Conservation (phyloP, 1,140 invertebrate genomes). For the Eriosoma lanigerum region DNA sequence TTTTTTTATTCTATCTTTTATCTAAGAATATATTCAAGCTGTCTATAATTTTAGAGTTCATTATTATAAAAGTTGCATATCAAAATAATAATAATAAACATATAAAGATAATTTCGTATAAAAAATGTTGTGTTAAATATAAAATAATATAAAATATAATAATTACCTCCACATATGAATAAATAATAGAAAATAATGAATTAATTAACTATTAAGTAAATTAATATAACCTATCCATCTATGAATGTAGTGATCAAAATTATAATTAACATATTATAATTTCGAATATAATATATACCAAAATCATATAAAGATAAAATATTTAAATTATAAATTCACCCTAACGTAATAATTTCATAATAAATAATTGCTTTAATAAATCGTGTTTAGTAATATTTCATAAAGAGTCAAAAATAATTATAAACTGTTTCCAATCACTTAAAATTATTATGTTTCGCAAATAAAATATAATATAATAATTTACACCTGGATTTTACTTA, state of each 20-base stretch:
- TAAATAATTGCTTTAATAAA: too few species aligned
- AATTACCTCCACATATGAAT: too few species aligned
- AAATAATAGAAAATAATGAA: not conserved
- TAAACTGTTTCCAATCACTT: not conserved
- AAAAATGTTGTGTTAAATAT: conserved; percentile 5
- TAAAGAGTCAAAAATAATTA: not conserved
- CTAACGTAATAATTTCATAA: too few species aligned
- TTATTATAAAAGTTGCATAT: not conserved
- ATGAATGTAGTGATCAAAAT: not conserved
- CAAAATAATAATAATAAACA: too few species aligned
- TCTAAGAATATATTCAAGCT: not conserved
- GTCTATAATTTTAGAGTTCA: conserved; percentile 32
- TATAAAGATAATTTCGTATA: too few species aligned
- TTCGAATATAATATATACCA: not conserved
- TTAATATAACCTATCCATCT: not conserved
- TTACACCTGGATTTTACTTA: not conserved
- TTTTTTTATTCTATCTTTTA: not conserved
- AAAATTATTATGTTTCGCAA: not conserved
- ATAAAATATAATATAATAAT: not conserved
- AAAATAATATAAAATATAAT: too few species aligned
- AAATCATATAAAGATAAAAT: not conserved
- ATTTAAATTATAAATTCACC: not conserved
- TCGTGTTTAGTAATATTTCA: not conserved
- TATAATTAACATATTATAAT: not conserved
- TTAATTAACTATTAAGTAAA: not conserved